Base-by-base conservation (phyloP, 2,113 vertebrate species). In the Crocuta crocuta region DNA sequence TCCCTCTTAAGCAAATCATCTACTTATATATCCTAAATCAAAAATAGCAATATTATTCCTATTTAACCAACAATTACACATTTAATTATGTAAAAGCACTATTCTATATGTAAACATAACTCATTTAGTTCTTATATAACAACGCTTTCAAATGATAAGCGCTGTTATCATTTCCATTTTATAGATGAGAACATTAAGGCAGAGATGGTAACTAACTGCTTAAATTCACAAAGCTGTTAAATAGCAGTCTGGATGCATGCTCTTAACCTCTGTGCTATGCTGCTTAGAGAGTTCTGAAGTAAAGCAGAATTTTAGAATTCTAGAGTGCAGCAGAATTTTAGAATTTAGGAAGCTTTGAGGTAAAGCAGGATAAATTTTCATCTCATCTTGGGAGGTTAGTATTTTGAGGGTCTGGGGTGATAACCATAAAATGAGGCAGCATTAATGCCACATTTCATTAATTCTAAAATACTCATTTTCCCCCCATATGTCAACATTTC, bases 1-100 rank as follows among this genome's bases (percentile, higher is more conserved):
- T 86, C 13, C 10, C 39, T 76, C 94, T 94, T 71, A 89, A 92
- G 11, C 39, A 82, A 17, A 96, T 78, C 61, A 65, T 61, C 26
- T 70, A 79, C 39, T 71, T 39, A 63, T 10, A 33, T 83, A 86
- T 76, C 58, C 70, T 91, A 61, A 50, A 48, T 66, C 28, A 85
- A 43, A 89, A 81, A 84, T 19, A 94, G 19, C n/a, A 94, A 86
- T 33, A 94, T 16, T 76, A 45, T 65, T 81, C 81, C 93, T 63
- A 96, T 78, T 89, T 91, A 94, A 95, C 26, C 26, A 85, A 89
- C 28, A 90, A 73, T 82, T 78, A 66, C 2, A 90, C 55, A 86
- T 15, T 94, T 43, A 85, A 43, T 58, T 94, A 76, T 45, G 80
- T 85, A 79, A n/a, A 91, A 94, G 58, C 39, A 97, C 2, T 78